phyloP scores from a whole-genome alignment of 1,140 invertebrate species.

The Drosophila nannoptera region DNA sequence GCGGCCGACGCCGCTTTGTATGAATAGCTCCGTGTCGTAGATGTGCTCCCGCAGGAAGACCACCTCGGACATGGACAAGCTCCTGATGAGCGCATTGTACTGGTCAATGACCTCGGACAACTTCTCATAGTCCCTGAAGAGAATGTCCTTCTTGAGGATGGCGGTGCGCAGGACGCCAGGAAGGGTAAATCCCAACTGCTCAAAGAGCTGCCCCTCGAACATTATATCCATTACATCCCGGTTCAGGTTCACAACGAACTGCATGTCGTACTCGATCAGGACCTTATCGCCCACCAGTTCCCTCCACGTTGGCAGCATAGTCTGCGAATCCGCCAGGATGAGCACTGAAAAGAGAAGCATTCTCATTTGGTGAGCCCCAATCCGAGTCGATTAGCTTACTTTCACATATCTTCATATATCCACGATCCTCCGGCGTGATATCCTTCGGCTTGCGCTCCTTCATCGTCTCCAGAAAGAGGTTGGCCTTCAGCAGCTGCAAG shows the following conservation, averaged over 20 bases:
- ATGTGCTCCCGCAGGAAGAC: slow-evolving; percentile 85
- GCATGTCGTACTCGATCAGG: slow-evolving; percentile 83
- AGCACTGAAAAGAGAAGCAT: slow-evolving; percentile 52
- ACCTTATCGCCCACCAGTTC: slow-evolving; percentile 84
- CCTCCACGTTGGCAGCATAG: slow-evolving; percentile 83
- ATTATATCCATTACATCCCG: slow-evolving; percentile 85
- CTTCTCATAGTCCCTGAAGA: slow-evolving; percentile 83
- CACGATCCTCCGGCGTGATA: slow-evolving; percentile 48
- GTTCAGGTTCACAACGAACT: slow-evolving; percentile 84
- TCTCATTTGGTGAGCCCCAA: background rate
- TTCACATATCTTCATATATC: slow-evolving; percentile 56
- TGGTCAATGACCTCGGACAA: slow-evolving; percentile 82
- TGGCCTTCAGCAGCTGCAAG: slow-evolving; percentile 53
- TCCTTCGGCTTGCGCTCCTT: slow-evolving; percentile 59
- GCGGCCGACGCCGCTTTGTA: slow-evolving; percentile 88
- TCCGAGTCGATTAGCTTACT: slow-evolving; percentile 48
- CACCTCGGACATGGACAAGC: slow-evolving; percentile 83
- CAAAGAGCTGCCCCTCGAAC: slow-evolving; percentile 87
- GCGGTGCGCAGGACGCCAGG: slow-evolving; percentile 69
- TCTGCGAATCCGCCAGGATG: slow-evolving; percentile 53
- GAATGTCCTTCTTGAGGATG: slow-evolving; percentile 80
- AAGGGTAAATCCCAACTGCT: slow-evolving; percentile 86
- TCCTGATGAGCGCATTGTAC: slow-evolving; percentile 82
- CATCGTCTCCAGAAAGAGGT: slow-evolving; percentile 67
- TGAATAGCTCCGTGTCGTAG: slow-evolving; percentile 86